Conservation (phyloP, 53 echinoderm and acorn worm genomes). For the Paracentrotus lividus region DNA sequence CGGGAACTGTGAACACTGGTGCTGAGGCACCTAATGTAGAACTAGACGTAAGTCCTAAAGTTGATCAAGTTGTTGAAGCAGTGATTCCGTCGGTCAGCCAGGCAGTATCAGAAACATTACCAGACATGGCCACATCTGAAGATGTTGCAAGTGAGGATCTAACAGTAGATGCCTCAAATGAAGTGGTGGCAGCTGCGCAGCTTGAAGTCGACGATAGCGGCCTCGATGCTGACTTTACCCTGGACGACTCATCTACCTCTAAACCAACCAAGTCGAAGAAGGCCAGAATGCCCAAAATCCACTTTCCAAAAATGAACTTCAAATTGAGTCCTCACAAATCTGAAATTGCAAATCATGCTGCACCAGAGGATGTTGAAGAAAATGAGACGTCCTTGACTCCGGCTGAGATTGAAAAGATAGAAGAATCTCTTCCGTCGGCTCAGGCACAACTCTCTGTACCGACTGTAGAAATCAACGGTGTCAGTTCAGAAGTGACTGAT, state of each 20-base stretch:
- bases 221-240: conserved; percentile 31
- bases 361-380: not conserved
- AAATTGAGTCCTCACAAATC: conserved; percentile 25
- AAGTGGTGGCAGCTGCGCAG: not conserved
- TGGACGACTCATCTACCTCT: conserved; percentile 63
- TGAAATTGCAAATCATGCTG: not conserved
- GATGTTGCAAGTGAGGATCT: not conserved
- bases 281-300: conserved; percentile 43
- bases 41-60: conserved; percentile 25
- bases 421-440: conserved; percentile 45
- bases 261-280: conserved; percentile 58
- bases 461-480: conserved; percentile 50
- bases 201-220: conserved; percentile 15
- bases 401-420: conserved; percentile 61
- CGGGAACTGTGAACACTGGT: not conserved
- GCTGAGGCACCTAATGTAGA: not conserved
- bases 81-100: conserved; percentile 28
- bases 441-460: conserved; percentile 27
- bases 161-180: conserved; percentile 26
- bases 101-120: conserved; percentile 51
- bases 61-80: conserved; percentile 49
- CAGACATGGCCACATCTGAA: conserved; percentile 30
- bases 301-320: conserved; percentile 67
- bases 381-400: conserved; percentile 17
- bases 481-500: not conserved